Evolutionary conservation across 2,797 vertebrate species (phyloP).

Genomic region (Botia kubotai): DNA sequence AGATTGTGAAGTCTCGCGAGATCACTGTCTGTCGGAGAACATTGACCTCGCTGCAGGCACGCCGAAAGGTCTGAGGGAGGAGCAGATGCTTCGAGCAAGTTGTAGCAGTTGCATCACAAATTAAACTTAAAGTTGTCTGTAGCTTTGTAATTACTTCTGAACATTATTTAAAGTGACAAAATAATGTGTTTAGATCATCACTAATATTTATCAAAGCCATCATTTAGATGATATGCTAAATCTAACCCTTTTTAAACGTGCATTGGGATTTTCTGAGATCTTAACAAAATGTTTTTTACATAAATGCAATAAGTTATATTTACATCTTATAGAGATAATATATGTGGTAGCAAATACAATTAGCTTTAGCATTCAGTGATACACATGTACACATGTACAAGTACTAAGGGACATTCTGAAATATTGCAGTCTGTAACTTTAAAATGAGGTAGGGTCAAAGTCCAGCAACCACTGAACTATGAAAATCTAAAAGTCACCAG

Average conservation of each 20-base stretch:
- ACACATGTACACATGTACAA: neutral
- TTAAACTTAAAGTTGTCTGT: neutral
- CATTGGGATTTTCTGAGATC: neutral
- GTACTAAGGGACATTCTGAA: neutral
- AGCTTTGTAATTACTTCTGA: neutral
- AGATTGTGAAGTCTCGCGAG: constrained; percentile 34
- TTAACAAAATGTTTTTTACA: neutral
- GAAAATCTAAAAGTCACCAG: neutral
- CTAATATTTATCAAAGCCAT: neutral
- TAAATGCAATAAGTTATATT: no score
- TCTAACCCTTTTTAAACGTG: neutral
- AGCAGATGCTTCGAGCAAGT: neutral
- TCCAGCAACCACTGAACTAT: constrained; percentile 14
- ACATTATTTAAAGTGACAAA: neutral
- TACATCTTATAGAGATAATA: no score
- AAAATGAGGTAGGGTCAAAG: constrained; percentile 51
- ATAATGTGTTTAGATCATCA: no score
- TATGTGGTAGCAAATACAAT: neutral
- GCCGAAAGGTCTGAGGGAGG: constrained; percentile 6
- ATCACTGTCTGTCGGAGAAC: constrained; percentile 12
- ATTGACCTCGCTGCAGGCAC: constrained; percentile 29
- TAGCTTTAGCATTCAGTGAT: neutral
- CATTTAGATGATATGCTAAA: neutral
- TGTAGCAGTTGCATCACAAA: neutral
- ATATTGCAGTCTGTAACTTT: constrained; percentile 37